These are phyloP conservation scores for Bungarus multicinctus DNA, from an alignment of 2,113 vertebrate species.

Conservation along the genomic window DNA sequence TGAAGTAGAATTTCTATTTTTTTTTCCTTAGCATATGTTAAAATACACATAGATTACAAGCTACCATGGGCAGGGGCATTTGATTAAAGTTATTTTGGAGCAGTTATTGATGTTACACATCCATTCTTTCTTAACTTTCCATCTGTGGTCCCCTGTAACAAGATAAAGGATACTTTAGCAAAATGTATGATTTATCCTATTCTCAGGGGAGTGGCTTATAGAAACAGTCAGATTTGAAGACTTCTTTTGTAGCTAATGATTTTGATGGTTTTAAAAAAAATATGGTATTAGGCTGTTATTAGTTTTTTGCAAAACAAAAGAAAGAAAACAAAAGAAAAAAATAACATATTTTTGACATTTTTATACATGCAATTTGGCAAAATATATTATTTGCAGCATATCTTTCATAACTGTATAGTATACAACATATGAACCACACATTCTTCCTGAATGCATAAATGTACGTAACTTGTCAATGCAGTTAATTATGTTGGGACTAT, in stretches of 20 bases:
- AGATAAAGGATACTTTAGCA: neutral
- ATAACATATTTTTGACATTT: neutral
- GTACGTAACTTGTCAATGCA: neutral
- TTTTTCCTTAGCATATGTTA: slow-evolving; percentile 42
- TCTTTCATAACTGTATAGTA: neutral
- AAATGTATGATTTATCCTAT: no score
- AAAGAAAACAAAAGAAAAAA: neutral
- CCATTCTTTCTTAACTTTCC: no score
- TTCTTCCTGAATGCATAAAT: neutral
- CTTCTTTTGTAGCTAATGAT: neutral
- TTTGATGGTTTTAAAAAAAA: neutral
- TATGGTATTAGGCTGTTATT: neutral
- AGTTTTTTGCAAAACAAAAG: neutral
- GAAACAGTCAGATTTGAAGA: neutral
- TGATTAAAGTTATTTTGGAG: neutral
- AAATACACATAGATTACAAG: neutral
- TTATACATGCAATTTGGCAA: neutral
- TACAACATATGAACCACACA: neutral
- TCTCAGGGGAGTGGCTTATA: neutral
- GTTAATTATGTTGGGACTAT: neutral
- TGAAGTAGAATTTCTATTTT: slow-evolving; percentile 37
- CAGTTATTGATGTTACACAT: no score
- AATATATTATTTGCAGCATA: neutral
- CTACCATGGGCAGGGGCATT: neutral
- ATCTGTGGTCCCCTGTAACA: neutral